Evolutionary conservation across 1,140 invertebrate species (phyloP), one percentile per base, ranked within the genome.

Genomic region (Halesus radiatus): DNA sequence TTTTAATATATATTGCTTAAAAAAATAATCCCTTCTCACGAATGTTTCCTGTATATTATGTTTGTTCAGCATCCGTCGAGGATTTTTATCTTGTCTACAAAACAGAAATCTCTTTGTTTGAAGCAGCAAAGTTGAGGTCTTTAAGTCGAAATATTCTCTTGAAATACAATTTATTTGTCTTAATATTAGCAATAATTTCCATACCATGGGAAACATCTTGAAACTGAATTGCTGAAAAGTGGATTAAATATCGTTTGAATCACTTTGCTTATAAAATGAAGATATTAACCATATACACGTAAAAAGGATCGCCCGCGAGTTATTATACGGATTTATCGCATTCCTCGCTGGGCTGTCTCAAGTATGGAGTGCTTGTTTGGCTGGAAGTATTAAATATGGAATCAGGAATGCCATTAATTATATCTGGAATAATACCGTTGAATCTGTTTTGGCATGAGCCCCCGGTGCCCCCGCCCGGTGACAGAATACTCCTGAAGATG

Each of bases 381-480:
- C 15, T 26, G 26, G 20, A 16, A 18, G 66, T 70, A 45, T 70
- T 52, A 70, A 70, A 50, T 50, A 18, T 45, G 66, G 66, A 70
- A 32, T 29, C 66, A 50, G 66, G 66, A 70, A 70, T 70, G 66
- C 18, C 16, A 70, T 70, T 50, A 70, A 70, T 70, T 18, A 18
- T 18, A 70, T 70, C 66, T 45, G 32, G 66, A 45, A 70, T 70
- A 70, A 70, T 70, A 70, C 29, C 37, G 20, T 7, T 10, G 32
- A 70, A 20, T 10, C 37, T 70, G 66, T 70, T 45, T 50, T 20
- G 66, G 66, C 66, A 37, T 70, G 32, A 4, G 32, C 66, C 29
- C 60, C 60, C 29, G 60, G 60, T n/a, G 66, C n/a, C n/a, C 37
- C 45, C 66, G 16, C 66, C 22, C 16, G 32, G n/a, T 52, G 66